phyloP scores from a whole-genome alignment of 2,797 vertebrate species.

The Characodon lateralis region DNA sequence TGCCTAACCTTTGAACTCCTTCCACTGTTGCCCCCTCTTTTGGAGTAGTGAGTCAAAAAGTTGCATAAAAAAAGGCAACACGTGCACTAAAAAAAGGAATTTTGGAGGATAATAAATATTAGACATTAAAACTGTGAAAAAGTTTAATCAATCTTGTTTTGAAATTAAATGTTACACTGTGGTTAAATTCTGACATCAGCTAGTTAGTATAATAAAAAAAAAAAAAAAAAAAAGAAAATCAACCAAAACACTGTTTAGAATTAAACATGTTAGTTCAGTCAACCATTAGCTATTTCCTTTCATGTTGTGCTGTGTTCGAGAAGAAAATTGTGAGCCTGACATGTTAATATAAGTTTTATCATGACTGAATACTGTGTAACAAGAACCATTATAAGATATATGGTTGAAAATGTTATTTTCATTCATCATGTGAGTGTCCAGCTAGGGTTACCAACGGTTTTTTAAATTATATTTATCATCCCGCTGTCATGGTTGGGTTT shows the following conservation, averaged over 20 bases:
- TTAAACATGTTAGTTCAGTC: not conserved
- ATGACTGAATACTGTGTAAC: not conserved
- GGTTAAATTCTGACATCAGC: not conserved
- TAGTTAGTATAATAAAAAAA: too few relatives aligned
- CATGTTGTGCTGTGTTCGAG: not conserved
- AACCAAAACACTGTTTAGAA: not conserved
- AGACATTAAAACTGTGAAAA: not conserved
- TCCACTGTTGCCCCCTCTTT: slow-evolving; percentile 60
- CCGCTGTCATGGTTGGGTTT: too few relatives aligned
- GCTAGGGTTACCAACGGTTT: not conserved
- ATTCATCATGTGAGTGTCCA: not conserved
- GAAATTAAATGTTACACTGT: not conserved
- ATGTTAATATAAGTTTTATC: not conserved
- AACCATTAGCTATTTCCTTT: not conserved
- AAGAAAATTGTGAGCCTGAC: too few relatives aligned
- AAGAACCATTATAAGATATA: not conserved
- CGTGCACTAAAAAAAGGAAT: slow-evolving; percentile 22
- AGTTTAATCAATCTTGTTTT: not conserved
- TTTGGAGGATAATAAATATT: not conserved
- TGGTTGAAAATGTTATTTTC: not conserved
- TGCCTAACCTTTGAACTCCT: slow-evolving; percentile 76
- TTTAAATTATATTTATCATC: not conserved
- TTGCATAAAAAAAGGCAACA: slow-evolving; percentile 33
- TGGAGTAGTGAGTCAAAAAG: slow-evolving; percentile 57
- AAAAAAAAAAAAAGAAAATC: too few relatives aligned